These are phyloP conservation scores for Phalacrocorax carbo DNA, from an alignment of 2,113 vertebrate genomes.

Conservation along the genomic window DNA sequence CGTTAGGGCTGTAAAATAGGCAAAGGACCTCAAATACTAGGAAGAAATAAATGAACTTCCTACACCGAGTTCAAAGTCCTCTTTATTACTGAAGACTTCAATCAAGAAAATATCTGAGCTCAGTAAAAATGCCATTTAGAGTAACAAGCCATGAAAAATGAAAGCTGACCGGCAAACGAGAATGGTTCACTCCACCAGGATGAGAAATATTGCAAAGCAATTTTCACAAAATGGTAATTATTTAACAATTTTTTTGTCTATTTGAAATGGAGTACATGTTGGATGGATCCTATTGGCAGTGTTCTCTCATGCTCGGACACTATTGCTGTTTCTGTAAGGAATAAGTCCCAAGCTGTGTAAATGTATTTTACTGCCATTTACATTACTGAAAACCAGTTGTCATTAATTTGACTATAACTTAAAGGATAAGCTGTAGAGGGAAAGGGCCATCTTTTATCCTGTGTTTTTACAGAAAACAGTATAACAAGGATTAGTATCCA, in stretches of 20 bases:
- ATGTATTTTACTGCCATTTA: neutral
- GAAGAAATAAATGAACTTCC: neutral
- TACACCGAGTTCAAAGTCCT: neutral
- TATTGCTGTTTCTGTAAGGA: neutral
- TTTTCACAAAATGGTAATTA: neutral
- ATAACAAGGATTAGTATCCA: neutral
- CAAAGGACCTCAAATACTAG: neutral
- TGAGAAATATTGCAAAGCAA: neutral
- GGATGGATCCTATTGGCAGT: neutral
- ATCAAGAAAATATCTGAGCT: neutral
- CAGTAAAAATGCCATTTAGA: neutral
- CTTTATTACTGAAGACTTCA: neutral
- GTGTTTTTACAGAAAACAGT: neutral
- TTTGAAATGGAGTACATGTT: neutral
- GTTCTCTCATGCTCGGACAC: neutral
- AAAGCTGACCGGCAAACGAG: neutral
- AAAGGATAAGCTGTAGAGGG: neutral
- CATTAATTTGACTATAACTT: neutral
- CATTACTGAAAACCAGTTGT: neutral
- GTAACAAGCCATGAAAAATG: neutral
- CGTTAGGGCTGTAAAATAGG: neutral
- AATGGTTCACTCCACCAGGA: neutral
- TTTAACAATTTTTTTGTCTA: neutral
- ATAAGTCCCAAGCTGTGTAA: neutral
- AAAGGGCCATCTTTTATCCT: neutral